Base-by-base conservation (phyloP, 2,113 vertebrate genomes). In the Pipa parva region DNA sequence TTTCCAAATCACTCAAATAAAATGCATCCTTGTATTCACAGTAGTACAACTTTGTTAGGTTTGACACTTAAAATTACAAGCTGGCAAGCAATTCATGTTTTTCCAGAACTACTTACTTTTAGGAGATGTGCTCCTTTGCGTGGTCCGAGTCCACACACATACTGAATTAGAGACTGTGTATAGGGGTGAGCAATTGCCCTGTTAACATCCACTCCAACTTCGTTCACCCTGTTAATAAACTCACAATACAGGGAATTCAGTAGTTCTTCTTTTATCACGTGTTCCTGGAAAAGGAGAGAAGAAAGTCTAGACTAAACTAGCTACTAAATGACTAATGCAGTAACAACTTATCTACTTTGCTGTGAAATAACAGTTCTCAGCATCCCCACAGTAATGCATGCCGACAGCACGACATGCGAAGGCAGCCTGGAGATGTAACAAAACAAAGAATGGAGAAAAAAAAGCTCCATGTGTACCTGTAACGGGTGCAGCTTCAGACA, bases 201-300 rank as follows among this genome's bases (percentile, higher is more conserved):
- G 76, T 99, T 99, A 77, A 99, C 96, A 68, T 99, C 97, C 49
- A 99, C 97, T 9, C 97, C 97, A 31, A 98, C 97, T 79, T 99
- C 97, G 10, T 99, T 99, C 66, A 98, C 97, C 7, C 96, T 89
- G 84, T 98, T 99, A 73, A 99, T 98, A 78, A 97, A 99, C 66
- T 98, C 97, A 63, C 91, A 97, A 80, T 99, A 93, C 24, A 99
- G 90, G 2, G 95, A 88, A 0, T 74, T 89, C 48, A 99, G 91
- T 75, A 99, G 82, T 17, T 98, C 95, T 67, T 99, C 97, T 82
- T 99, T 99, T 71, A 95, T 92, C 69, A 98, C 93, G 3, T 99
- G 95, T 39, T 98, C 97, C 97, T 99, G 77, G 65, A 3, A 39
- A 22, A 37, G n/a, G n/a, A n/a, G n/a, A n/a, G n/a, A n/a, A n/a